These are phyloP conservation scores for Acleris laterana DNA, from an alignment of 2,888 invertebrate genomes.

Conservation along the genomic window DNA sequence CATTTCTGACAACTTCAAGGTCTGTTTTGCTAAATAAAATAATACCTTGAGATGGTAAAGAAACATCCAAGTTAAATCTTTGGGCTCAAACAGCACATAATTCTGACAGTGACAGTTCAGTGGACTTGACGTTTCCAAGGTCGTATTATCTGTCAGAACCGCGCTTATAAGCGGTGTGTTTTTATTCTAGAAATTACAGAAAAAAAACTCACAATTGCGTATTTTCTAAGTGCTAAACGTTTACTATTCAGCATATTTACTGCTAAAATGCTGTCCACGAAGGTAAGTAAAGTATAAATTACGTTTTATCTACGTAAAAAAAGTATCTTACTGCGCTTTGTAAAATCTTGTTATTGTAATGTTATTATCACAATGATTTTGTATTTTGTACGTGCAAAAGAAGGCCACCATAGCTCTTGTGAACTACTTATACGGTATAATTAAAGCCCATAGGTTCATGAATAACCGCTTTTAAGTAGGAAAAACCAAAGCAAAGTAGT, in stretches of 20 bases:
- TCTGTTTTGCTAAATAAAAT: too few relatives aligned
- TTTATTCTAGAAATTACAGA: constrained; percentile 25
- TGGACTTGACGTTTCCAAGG: constrained; percentile 11
- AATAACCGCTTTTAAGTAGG: too few relatives aligned
- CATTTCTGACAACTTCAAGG: too few relatives aligned
- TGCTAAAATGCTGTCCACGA: constrained; percentile 32
- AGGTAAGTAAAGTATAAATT: constrained; percentile 14
- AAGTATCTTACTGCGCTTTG: background rate
- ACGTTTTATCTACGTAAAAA: background rate
- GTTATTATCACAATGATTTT: constrained; percentile 6
- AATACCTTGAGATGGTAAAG: too few relatives aligned
- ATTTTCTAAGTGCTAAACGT: constrained; percentile 4
- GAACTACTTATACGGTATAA: background rate
- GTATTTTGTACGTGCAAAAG: background rate
- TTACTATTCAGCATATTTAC: constrained; percentile 1
- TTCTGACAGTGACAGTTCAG: background rate
- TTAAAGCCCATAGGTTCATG: background rate
- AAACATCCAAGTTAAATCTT: too few relatives aligned
- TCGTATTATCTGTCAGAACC: constrained; percentile 9
- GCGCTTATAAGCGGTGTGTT: constrained; percentile 16
- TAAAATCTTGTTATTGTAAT: background rate
- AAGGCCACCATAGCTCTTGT: background rate
- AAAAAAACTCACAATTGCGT: constrained; percentile 4
- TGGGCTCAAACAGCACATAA: background rate
- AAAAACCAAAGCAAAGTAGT: too few relatives aligned